These are phyloP conservation scores for Pseudochirops cupreus DNA, from an alignment of 2,797 vertebrate genomes.

Conservation along the genomic window DNA sequence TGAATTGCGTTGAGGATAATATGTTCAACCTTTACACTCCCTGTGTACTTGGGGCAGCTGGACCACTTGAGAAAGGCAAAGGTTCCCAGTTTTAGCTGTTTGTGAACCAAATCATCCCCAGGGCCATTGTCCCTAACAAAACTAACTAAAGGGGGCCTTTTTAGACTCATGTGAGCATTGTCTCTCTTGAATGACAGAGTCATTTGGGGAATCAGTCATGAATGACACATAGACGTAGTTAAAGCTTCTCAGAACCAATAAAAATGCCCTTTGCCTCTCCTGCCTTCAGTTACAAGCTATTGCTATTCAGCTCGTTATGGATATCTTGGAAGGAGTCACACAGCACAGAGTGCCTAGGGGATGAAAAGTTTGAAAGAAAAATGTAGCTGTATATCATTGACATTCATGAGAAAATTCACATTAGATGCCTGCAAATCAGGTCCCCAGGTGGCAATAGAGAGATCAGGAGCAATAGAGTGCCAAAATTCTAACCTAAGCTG, in stretches of 20 bases:
- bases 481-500: slow-evolving; percentile 72
- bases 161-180: not conserved
- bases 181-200: slow-evolving; percentile 28
- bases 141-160: slow-evolving; percentile 3
- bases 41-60: slow-evolving; percentile 53
- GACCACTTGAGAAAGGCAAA: slow-evolving; percentile 48
- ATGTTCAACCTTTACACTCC: slow-evolving; percentile 64
- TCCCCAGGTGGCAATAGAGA: slow-evolving; percentile 81
- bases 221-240: slow-evolving; percentile 57
- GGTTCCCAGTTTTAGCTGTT: slow-evolving; percentile 50
- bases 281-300: slow-evolving; percentile 76
- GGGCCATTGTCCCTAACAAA: slow-evolving; percentile 18
- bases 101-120: slow-evolving; percentile 2
- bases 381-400: slow-evolving; percentile 80
- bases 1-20: slow-evolving; percentile 68
- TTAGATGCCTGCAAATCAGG: slow-evolving; percentile 80
- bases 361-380: slow-evolving; percentile 82
- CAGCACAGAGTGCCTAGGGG: slow-evolving; percentile 77
- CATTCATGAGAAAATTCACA: slow-evolving; percentile 85
- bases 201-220: slow-evolving; percentile 76
- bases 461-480: slow-evolving; percentile 80
- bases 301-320: slow-evolving; percentile 80
- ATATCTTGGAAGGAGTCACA: slow-evolving; percentile 80
- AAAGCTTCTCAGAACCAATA: slow-evolving; percentile 76
- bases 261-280: slow-evolving; percentile 72